Evolutionary conservation across 2,888 invertebrate genomes (phyloP), one percentile per base, ranked within the genome.

Genomic region (Adela reaumurella): DNA sequence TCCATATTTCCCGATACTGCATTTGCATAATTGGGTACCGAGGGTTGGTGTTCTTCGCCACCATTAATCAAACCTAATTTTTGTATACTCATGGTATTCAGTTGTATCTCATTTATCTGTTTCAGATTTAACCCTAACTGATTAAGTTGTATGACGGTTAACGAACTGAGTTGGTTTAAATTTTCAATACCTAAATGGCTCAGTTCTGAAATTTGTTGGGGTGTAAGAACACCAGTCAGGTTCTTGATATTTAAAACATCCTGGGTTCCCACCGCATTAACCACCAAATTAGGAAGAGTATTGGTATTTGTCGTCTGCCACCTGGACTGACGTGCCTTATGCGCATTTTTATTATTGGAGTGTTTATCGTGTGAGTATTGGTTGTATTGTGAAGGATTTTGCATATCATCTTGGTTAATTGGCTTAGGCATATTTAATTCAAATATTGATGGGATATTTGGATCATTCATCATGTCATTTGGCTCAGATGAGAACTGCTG

Each of bases 31-130:
- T 67, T 50, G 62, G 59, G 53, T 63, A 65, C 3, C 62, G 52
- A 49, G 58, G 57, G 42, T 55, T 64, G n/a, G n/a, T n/a, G 63
- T 54, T 73, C 66, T 57, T 62, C 60, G 53, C 64, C 62, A 17
- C 62, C 49, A 56, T 65, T 76, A 51, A 79, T 78, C 51, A 81
- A 66, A 48, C 81, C 81, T 57, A 81, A 62, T 57, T 81, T 82
- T 59, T 81, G 80, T 59, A 83, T 83, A 56, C 76, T 82, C 68
- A 81, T 76, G 8, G 84, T 83, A 63, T 82, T 85, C 49, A 83
- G 63, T 59, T 85, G 85, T 55, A 85, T 83, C 61, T 84, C 84
- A 28, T 81, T 80, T 47, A 85, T 83, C 64, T 85, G 84, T 57
- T 74, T 72, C 49, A 84, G 64, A 3, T 83, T 82, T 47, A 85